Evolutionary conservation across 1,140 invertebrate genomes (phyloP), one percentile per base, ranked within the genome.

Genomic region (Drosophila varians): DNA sequence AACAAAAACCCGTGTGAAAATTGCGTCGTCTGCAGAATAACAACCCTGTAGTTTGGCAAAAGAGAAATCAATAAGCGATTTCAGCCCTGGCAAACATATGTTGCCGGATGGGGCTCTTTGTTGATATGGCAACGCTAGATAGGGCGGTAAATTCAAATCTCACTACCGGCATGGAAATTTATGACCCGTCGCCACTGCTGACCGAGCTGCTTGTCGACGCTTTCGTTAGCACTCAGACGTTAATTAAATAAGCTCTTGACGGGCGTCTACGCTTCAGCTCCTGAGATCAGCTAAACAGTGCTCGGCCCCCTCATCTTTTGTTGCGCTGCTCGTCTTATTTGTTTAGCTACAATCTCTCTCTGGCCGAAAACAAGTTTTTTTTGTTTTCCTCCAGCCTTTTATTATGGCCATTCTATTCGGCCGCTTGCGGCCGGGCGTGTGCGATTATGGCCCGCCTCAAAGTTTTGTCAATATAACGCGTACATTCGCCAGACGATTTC

Each of bases 191-290:
- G 26, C n/a, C 11, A 42, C 19, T 36, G 58, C 62, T 51, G 57
- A 73, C 42, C 28, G 49, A 58, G 51, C 72, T 53, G 56, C 47
- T 79, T 34, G 45, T 36, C 40, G 38, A n/a, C 23, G 36, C 54
- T 45, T 71, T 65, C 55, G 38, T 58, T 87, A 78, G 52, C 76
- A 80, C 45, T 47, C 19, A 31, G 46, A 42, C 70, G 80, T 69
- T 84, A 84, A 84, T 86, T 87, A 80, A 80, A 84, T 73, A 73
- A 80, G 71, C 76, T 80, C 74, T 72, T 58, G 46, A 19, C 69
- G 46, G 61, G 53, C 52, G 70, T 68, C 60, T 68, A 46, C 54
- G 73, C 46, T 70, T 62, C 48, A 68, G 60, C 62, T 74, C 60
- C 47, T 74, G 58, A 78, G 78, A 83, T 72, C 80, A 83, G 64